Percentiles rank a stretch among this genome's conserved stretches.
Evolutionary conservation across 1,140 invertebrate species (phyloP).

Genomic region (Drosophila miranda): DNA sequence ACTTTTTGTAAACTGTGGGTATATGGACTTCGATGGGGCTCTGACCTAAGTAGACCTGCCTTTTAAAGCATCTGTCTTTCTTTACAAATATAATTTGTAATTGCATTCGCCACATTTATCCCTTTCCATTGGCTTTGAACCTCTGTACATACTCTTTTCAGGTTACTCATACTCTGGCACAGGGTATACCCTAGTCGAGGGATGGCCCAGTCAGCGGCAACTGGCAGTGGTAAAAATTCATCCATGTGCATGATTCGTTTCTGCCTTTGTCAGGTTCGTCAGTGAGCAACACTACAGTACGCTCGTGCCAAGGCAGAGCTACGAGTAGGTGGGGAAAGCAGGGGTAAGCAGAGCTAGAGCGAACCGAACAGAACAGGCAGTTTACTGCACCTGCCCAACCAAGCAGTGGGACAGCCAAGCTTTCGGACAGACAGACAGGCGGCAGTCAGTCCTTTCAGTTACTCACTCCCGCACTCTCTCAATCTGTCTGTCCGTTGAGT

Average conservation of each 20-base stretch:
- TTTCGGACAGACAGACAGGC: conserved; percentile 1
- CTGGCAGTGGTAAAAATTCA: conserved; percentile 54
- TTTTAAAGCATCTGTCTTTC: no score
- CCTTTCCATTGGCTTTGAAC: no score
- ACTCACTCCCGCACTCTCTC: neutral
- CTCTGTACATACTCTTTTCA: no score
- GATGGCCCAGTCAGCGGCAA: no score
- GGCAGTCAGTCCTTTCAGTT: neutral
- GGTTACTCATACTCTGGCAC: no score
- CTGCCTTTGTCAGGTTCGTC: conserved; percentile 80
- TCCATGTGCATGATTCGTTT: conserved; percentile 81
- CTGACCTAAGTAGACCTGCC: neutral
- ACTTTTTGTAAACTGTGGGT: neutral
- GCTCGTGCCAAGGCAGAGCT: conserved; percentile 1
- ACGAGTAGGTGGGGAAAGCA: neutral
- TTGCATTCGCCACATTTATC: no score
- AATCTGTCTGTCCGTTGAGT: conserved; percentile 36
- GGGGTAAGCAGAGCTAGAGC: conserved; percentile 16
- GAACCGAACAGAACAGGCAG: neutral
- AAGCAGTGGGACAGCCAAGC: conserved; percentile 8
- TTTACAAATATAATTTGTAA: no score
- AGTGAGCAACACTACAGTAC: conserved; percentile 37
- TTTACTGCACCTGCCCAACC: conserved; percentile 35
- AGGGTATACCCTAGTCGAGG: no score
- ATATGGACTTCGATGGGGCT: neutral